Conservation (phyloP, 2,888 invertebrate species). For the Coelinius sp. region DNA sequence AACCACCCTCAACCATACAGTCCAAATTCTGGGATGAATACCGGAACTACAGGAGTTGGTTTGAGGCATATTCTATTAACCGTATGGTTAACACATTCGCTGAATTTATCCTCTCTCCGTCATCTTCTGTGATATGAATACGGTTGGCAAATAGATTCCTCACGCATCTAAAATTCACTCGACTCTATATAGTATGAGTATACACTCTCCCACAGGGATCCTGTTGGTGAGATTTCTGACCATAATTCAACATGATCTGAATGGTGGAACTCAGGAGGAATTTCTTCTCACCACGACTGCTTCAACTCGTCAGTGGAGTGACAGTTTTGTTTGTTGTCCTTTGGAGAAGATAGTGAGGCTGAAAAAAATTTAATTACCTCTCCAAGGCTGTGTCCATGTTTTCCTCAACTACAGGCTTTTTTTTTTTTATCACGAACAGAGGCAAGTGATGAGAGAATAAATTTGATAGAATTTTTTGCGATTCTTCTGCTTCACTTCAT, state of each 20-base stretch:
- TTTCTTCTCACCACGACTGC: too few species aligned
- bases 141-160: constrained; percentile 24
- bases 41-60: constrained; percentile 1
- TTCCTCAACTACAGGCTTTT: too few species aligned
- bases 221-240: background rate
- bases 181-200: too few species aligned
- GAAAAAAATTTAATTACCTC: constrained; percentile 14
- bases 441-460: background rate
- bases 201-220: background rate
- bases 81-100: constrained; percentile 49
- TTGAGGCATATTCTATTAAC: constrained; percentile 59
- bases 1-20: constrained; percentile 9
- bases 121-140: constrained; percentile 29
- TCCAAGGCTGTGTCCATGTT: background rate
- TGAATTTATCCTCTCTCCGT: background rate
- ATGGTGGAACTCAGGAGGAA: too few species aligned
- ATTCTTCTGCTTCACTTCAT: background rate
- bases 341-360: background rate
- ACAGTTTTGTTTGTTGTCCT: too few species aligned
- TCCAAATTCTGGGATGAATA: background rate
- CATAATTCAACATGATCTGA: background rate
- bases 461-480: background rate
- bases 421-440: background rate
- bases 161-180: background rate
- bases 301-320: too few species aligned